Evolutionary conservation across 2,797 vertebrate species (phyloP), one percentile per base, ranked within the genome.

Genomic region (Morus bassanus): DNA sequence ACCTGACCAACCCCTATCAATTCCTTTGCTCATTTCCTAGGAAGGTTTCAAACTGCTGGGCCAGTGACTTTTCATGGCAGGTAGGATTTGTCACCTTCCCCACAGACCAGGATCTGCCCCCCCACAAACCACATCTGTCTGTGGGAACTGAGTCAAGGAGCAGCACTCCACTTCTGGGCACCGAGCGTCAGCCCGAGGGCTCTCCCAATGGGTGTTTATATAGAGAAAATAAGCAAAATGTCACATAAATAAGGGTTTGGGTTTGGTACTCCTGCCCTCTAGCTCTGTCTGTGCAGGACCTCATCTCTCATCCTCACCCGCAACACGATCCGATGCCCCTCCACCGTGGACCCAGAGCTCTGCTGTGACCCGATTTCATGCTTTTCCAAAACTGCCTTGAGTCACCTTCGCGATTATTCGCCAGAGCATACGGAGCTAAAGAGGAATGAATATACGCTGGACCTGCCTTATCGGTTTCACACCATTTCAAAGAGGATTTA

Each of bases 261-360:
- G 41, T 15, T n/a, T 5, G n/a, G 18, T 7, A 6, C 1, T 72
- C 27, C 64, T 33, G 30, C 31, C 28, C 79, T 30, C 50, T 6
- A 6, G 54, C 67, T 21, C 73, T 30, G 17, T 0, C 48, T 6
- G 2, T 6, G 31, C 75, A 19, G 50, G 25, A 25, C 13, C 27
- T 57, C n/a, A 9, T 5, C 48, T 3, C 72, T 27, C 35, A 2
- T 13, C 60, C 46, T 27, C n/a, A 0, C 5, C 37, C 63, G 7
- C 30, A 6, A 4, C 7, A 1, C 2, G 4, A 8, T 0, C 46
- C 78, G 13, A 3, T 0, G 25, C 11, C 15, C 31, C 31, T 21
- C 30, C 31, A 7, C 7, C 7, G 1, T 13, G 0, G 0, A 3
- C 16, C 72, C 27, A 3, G 19, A 6, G 37, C 73, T 24, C 51